Percentiles rank a stretch among this genome's conserved stretches.
Conservation (phyloP, 2,797 vertebrate genomes). For the Lateolabrax maculatus region DNA sequence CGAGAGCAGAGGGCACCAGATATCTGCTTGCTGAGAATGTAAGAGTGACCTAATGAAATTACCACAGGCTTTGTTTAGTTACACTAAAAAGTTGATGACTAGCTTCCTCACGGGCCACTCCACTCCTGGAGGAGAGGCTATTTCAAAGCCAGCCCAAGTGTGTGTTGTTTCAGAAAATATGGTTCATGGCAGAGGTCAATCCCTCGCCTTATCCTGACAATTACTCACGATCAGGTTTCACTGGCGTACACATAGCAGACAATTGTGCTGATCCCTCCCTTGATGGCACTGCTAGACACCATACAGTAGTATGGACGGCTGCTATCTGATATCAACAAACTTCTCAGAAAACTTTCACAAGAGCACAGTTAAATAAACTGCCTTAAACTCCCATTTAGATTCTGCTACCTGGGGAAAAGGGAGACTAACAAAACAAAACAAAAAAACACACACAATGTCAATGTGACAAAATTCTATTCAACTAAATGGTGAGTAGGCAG, state of each 20-base stretch:
- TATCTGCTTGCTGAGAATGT: constrained; percentile 29
- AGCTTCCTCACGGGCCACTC: constrained; percentile 60
- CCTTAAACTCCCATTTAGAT: constrained; percentile 5
- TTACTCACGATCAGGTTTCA: constrained; percentile 75
- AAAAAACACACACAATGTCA: neutral
- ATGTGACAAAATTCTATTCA: neutral
- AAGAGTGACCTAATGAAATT: constrained; percentile 65
- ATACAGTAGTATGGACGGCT: constrained; percentile 24
- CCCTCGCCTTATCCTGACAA: constrained; percentile 78
- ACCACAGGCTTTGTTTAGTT: constrained; percentile 72
- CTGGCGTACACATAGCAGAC: constrained; percentile 57
- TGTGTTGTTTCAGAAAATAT: constrained; percentile 82
- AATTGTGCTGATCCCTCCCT: constrained; percentile 64
- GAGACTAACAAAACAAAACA: neutral
- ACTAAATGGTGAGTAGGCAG: neutral
- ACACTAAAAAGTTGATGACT: constrained; percentile 69
- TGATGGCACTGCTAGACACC: constrained; percentile 59
- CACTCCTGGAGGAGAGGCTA: constrained; percentile 54
- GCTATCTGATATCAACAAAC: constrained; percentile 58
- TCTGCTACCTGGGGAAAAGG: neutral
- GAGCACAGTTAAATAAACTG: constrained; percentile 34
- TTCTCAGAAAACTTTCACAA: constrained; percentile 22
- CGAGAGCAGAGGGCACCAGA: constrained; percentile 21
- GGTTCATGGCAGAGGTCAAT: constrained; percentile 81
- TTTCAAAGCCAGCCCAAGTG: constrained; percentile 76